Base-by-base conservation (phyloP, 37 sponge, comb jelly and placozoan genomes). In the Eunapius fragilis region DNA sequence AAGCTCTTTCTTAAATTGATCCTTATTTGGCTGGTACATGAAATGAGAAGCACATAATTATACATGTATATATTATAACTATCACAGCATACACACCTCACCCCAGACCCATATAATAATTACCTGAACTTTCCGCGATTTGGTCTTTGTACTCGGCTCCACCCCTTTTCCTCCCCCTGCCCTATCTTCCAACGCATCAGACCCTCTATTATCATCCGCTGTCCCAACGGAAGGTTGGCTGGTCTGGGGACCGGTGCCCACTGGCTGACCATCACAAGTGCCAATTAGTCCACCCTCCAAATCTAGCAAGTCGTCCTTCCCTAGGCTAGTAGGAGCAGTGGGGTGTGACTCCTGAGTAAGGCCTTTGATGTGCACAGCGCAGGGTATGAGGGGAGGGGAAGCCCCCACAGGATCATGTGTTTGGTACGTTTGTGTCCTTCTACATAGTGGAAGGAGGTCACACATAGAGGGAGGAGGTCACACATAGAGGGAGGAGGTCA, bases 1-100 rank as follows among this genome's bases (percentile, higher is more conserved):
- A 25, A 95, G 78, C 50, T 85, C 94, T 76, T 86, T 80, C 11
- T 70, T 45, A 68, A 94, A 73, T 25, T 67, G 69, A 6, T 28
- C 58, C 31, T 80, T 32, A 31, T 0, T 12, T 30, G 58, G 68
- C 48, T 58, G 58, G 58, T 4, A 19, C 1, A 17, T 17, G 14
- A 17, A 17, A 58, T 58, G 22, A 58, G 58, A 58, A 13, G 17
- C 58, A 3, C 41, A 41, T 41, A 3, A 9, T 6, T 6, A 41
- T 3, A 41, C 41, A 3, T 41, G 6, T 6, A 41, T n/a, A n/a
- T n/a, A n/a, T n/a, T n/a, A n/a, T n/a, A n/a, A n/a, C 41, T 9
- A 41, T 41, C 41, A 33, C 45, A 36, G 47, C 33, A 13, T 25
- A 13, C 69, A 22, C 82, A 47, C 37, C 70, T 23, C 78, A 47